phyloP scores from a whole-genome alignment of 2,888 invertebrate species.

The Globia sparganii region DNA sequence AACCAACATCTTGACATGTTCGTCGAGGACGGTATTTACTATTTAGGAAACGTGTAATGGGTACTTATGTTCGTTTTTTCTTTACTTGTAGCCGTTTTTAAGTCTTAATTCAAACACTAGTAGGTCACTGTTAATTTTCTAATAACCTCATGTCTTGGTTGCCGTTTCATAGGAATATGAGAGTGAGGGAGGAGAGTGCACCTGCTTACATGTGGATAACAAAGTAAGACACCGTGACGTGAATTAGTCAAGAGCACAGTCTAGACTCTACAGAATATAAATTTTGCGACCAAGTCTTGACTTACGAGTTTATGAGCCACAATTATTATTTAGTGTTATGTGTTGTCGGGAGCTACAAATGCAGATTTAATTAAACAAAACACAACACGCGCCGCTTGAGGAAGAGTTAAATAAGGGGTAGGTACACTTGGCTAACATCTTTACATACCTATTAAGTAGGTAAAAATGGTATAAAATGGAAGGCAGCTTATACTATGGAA shows the following conservation, averaged over 20 bases:
- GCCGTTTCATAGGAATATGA: background rate
- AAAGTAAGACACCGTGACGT: no score
- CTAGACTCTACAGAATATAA: background rate
- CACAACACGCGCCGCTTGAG: background rate
- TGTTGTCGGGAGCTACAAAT: background rate
- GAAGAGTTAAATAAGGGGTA: background rate
- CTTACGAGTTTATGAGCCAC: no score
- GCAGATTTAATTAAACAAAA: background rate
- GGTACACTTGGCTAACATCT: no score
- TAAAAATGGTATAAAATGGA: no score
- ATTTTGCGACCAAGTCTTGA: background rate
- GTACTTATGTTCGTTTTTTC: conserved; percentile 29
- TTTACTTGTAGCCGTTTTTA: conserved; percentile 2
- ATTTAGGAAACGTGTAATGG: conserved; percentile 19
- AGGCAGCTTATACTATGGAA: no score
- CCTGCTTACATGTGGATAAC: background rate
- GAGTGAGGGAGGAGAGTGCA: background rate
- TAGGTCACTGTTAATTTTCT: conserved; percentile 7
- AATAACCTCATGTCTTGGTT: background rate
- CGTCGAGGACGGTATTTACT: background rate
- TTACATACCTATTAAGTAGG: no score
- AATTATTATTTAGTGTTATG: background rate
- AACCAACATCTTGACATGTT: background rate
- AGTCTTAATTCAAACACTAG: background rate
- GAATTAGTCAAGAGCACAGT: background rate